These are phyloP conservation scores for Troides aeacus DNA, from an alignment of 2,888 invertebrate genomes.

Conservation along the genomic window DNA sequence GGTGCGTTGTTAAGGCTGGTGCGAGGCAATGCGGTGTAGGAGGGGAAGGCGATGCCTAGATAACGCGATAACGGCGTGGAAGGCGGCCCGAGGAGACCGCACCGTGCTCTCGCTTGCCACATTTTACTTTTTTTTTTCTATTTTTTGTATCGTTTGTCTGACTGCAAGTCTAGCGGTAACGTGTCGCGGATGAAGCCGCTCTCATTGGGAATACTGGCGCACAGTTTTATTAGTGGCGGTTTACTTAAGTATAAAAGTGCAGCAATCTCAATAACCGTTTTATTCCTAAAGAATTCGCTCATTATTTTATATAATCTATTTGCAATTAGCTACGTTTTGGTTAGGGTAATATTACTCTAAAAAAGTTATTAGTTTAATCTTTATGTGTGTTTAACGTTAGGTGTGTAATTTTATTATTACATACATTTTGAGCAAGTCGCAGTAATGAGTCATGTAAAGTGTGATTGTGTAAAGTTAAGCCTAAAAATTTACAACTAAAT, in stretches of 20 bases:
- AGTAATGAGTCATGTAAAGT: not conserved
- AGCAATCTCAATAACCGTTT: not conserved
- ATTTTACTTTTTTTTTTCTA: constrained; percentile 41
- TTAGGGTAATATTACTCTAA: not conserved
- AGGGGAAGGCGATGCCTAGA: constrained; percentile 66
- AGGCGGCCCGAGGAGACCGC: constrained; percentile 42
- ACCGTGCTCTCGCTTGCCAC: constrained; percentile 35
- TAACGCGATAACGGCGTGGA: constrained; percentile 68
- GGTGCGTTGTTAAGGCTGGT: constrained; percentile 8
- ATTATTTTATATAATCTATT: not conserved
- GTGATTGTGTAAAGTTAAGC: not conserved
- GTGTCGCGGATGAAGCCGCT: constrained; percentile 34
- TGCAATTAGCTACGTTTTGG: not conserved
- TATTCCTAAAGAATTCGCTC: not conserved
- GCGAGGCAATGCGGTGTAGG: constrained; percentile 49
- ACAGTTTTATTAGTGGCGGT: not conserved
- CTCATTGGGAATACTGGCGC: constrained; percentile 28
- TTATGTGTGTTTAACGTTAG: not conserved
- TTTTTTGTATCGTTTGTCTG: constrained; percentile 54
- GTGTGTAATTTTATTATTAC: not conserved
- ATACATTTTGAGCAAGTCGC: not conserved
- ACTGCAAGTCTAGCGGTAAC: constrained; percentile 45
- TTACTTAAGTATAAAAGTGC: not conserved
- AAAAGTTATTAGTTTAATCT: not conserved
- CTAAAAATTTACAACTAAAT: not conserved